Percentiles rank a stretch among this genome's conserved stretches.
These are phyloP conservation scores for Pseudococcus viburni DNA, from an alignment of 2,888 invertebrate genomes.

Conservation along the genomic window DNA sequence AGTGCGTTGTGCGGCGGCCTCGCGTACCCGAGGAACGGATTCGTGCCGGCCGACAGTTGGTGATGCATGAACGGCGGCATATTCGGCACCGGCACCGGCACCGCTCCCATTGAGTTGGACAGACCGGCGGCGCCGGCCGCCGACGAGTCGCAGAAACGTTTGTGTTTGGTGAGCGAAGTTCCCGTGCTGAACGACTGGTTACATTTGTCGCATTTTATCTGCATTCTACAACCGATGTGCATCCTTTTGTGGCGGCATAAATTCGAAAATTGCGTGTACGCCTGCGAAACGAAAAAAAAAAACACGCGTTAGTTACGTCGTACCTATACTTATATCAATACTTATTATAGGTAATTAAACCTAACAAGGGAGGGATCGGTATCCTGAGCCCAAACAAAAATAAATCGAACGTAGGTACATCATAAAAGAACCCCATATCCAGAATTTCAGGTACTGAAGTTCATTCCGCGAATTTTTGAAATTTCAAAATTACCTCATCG, in stretches of 20 bases:
- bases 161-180: slow-evolving; percentile 94
- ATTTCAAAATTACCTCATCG: too few relatives aligned
- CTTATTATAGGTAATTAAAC: too few relatives aligned
- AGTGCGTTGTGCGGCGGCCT: slow-evolving; percentile 73
- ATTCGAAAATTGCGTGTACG: slow-evolving; percentile 99
- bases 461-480: too few relatives aligned
- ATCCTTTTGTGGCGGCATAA: slow-evolving; percentile 99
- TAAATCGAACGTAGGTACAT: too few relatives aligned
- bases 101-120: slow-evolving; percentile 67
- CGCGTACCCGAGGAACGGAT: slow-evolving; percentile 75
- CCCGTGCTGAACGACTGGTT: slow-evolving; percentile 92
- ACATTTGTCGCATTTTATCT: slow-evolving; percentile 95
- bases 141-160: slow-evolving; percentile 93
- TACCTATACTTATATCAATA: too few relatives aligned
- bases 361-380: too few relatives aligned
- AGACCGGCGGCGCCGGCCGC: slow-evolving; percentile 68
- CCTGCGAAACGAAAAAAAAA: slow-evolving; percentile 74
- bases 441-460: too few relatives aligned
- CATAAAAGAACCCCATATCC: too few relatives aligned
- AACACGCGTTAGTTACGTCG: not conserved
- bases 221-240: slow-evolving; percentile 95
- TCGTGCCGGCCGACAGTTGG: slow-evolving; percentile 69
- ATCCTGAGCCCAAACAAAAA: too few relatives aligned
- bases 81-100: slow-evolving; percentile 69
- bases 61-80: slow-evolving; percentile 69